Base-by-base conservation (phyloP, 2,113 vertebrate genomes). In the Chauna torquata region DNA sequence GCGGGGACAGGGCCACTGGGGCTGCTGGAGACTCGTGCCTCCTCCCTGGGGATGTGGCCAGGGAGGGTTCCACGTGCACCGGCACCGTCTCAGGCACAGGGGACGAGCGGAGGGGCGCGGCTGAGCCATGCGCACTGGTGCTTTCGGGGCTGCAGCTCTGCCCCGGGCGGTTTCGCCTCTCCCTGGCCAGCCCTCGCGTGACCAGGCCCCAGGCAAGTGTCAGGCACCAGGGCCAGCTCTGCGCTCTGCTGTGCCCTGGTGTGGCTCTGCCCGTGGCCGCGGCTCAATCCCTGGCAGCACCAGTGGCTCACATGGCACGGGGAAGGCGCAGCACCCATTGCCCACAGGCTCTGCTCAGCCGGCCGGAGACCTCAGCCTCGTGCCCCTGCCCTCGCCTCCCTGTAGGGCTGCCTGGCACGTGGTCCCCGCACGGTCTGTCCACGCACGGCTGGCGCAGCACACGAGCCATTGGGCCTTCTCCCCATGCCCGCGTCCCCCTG, bases 61-160 rank as follows among this genome's bases (percentile, higher is more conserved):
- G 59, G 12, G 3, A 27, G 13, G 50, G 34, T 44, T 68, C n/a
- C 17, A 8, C 1, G 4, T 11, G 14, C 65, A 47, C 12, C 5
- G 2, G 25, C 42, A 36, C 59, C 2, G 2, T 13, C 24, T 42
- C 82, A 12, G n/a, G 42, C 34, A 6, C 42, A 20, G 75, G 36
- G 47, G 70, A 8, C 2, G 12, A 58, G 47, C 23, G 18, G 40
- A 75, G 55, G 20, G 9, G 7, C 44, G 28, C 23, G 10, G 36
- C 30, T 25, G 57, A 75, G 40, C 36, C 57, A 36, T 7, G 2
- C 1, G 0, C 6, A 4, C 12, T 0, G 1, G 25, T 8, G 30
- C 17, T 38, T 47, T 57, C 1, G 1, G 38, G 42, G 49, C 52
- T 54, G 30, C 30, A 42, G 65, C n/a, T 61, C 45, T 61, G 62